Base-by-base conservation (phyloP, 2,113 vertebrate genomes). In the rabbit (Oryctolagus cuniculus) region DNA sequence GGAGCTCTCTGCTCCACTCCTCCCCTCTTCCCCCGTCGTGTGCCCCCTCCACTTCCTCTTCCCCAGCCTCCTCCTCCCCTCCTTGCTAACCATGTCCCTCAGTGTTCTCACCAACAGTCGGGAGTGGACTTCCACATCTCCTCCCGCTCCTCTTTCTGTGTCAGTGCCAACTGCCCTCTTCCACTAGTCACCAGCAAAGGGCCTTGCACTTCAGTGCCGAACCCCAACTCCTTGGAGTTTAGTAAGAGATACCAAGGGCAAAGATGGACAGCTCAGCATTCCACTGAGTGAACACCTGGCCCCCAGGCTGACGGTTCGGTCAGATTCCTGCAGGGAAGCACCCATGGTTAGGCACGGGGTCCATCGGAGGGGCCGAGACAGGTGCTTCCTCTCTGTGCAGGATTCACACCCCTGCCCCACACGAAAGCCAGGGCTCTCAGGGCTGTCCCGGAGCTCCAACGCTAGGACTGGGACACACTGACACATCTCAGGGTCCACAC, bases 201-300 rank as follows among this genome's bases (percentile, higher is more conserved):
- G 22, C 1, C 53, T 87, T 58, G 6, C 5, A 92, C 44, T 69
- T 83, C 70, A 44, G 21, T 58, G 78, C 22, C 44, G 70, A 87
- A 95, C 61, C 31, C 72, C 78, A 61, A 63, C 31, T 31, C 72
- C 36, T 81, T 69, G 70, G 8, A 53, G 15, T 22, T 79, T 9
- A 79, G 24, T 74, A 74, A 53, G 49, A 81, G 38, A 22, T 38
- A 75, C 29, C 27, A 75, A 15, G 88, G 89, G 15, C 69, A 84
- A 70, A 81, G 38, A 38, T 2, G 9, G 17, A 91, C 55, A 73
- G 36, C 1, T 24, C 91, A 1, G 3, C 87, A 85, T 85, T 67
- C 79, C 34, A 63, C 53, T 84, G 67, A 72, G 79, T 72, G 61
- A 66, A 90, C 89, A 91, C 19, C 51, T 84, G 17, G 58, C 55